These are phyloP conservation scores for Aphaenogaster floridana DNA, from an alignment of 1,140 invertebrate genomes.

Conservation along the genomic window DNA sequence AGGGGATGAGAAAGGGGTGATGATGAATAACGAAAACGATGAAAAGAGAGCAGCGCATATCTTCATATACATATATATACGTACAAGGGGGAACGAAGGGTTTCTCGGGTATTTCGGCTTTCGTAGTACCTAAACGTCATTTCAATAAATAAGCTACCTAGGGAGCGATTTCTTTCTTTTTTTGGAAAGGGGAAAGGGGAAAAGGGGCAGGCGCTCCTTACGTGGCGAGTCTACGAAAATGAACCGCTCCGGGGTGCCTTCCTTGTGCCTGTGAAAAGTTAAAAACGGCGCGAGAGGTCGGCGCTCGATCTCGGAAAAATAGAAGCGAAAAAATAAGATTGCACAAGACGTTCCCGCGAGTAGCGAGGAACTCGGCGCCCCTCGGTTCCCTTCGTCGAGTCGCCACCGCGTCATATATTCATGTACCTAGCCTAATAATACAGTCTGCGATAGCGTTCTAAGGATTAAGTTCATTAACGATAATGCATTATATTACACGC, in stretches of 20 bases:
- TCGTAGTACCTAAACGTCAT: conserved; percentile 81
- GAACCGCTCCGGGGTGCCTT: conserved; percentile 44
- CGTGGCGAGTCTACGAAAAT: conserved; percentile 70
- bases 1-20: background rate
- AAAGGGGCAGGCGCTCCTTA: conserved; percentile 72
- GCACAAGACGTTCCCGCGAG: conserved; percentile 24
- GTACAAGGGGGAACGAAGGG: conserved; percentile 66
- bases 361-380: background rate
- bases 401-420: conserved; percentile 80
- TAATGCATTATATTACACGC: conserved; percentile 84
- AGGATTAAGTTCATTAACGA: conserved; percentile 83
- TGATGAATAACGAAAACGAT: conserved; percentile 52
- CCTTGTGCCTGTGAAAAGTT: conserved; percentile 26
- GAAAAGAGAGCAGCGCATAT: conserved; percentile 75
- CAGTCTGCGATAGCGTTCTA: conserved; percentile 85
- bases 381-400: conserved; percentile 71
- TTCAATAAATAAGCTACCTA: conserved; percentile 86
- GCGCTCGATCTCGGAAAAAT: conserved; percentile 5
- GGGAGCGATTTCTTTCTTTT: conserved; percentile 78
- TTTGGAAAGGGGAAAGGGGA: conserved; percentile 52
- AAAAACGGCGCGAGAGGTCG: conserved; percentile 25
- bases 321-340: conserved; percentile 41
- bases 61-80: conserved; percentile 62
- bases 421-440: conserved; percentile 85
- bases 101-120: conserved; percentile 76